Percentiles rank a stretch among this genome's conserved stretches.
phyloP scores from a whole-genome alignment of 2,888 invertebrate species.

The Lymantria monacha region DNA sequence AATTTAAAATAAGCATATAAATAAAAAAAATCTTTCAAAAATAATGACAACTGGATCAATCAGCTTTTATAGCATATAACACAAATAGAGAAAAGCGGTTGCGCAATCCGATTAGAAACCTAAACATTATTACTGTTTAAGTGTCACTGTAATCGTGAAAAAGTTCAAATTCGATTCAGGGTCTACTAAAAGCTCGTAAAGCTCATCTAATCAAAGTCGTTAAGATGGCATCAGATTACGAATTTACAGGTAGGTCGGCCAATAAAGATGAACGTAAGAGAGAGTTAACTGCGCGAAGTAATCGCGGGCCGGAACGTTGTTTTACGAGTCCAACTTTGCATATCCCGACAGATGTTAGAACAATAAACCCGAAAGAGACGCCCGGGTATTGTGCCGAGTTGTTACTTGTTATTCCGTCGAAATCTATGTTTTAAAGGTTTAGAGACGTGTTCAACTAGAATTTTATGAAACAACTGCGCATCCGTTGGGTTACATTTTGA shows the following conservation, averaged over 20 bases:
- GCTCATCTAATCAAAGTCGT: constrained; percentile 59
- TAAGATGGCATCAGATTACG: constrained; percentile 62
- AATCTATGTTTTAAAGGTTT: constrained; percentile 57
- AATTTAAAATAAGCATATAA: too few species aligned
- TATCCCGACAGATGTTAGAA: constrained; percentile 73
- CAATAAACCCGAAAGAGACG: constrained; percentile 67
- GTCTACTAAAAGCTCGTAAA: constrained; percentile 50
- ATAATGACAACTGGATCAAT: too few species aligned
- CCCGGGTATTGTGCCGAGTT: constrained; percentile 49
- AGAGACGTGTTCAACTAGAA: constrained; percentile 49
- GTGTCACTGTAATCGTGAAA: constrained; percentile 27
- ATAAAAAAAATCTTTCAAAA: too few species aligned
- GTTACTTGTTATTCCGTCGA: constrained; percentile 56
- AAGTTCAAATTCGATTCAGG: constrained; percentile 35
- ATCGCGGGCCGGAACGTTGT: constrained; percentile 59
- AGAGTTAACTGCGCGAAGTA: constrained; percentile 71
- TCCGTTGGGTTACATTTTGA: constrained; percentile 33
- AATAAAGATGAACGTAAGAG: constrained; percentile 74
- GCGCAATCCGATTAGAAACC: constrained; percentile 15
- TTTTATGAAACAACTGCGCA: constrained; percentile 48
- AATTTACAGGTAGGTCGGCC: constrained; percentile 71
- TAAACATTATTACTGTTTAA: constrained; percentile 25
- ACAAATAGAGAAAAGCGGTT: constrained; percentile 5
- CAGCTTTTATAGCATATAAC: neutral
- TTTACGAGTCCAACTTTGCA: constrained; percentile 74